Evolutionary conservation across 1,140 invertebrate genomes (phyloP).

Genomic region (Pseudachorutes palmiensis): DNA sequence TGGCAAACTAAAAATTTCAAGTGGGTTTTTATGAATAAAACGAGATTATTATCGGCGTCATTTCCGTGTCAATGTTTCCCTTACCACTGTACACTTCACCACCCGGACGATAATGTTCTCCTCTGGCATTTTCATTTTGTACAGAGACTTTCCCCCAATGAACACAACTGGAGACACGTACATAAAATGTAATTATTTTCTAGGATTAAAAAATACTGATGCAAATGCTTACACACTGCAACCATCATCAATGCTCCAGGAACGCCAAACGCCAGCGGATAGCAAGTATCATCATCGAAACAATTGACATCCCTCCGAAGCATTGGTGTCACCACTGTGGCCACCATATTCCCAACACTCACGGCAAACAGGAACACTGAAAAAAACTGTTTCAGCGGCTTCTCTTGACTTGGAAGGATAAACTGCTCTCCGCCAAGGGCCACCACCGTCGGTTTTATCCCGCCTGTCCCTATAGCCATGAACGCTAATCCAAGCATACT

Average conservation of each 20-base stretch:
- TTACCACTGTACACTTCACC: conserved; percentile 66
- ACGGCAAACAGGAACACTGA: conserved; percentile 54
- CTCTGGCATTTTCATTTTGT: conserved; percentile 22
- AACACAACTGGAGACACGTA: no score
- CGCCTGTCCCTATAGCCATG: conserved; percentile 84
- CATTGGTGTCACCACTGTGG: conserved; percentile 73
- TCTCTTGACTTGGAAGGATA: conserved; percentile 42
- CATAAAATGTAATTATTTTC: conserved; percentile 29
- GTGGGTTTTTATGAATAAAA: no score
- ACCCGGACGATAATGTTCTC: conserved; percentile 76
- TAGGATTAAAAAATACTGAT: background rate
- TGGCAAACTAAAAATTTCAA: conserved; percentile 15
- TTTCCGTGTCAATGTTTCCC: no score
- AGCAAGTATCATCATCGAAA: conserved; percentile 72
- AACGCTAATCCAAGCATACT: conserved; percentile 59
- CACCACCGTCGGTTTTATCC: conserved; percentile 65
- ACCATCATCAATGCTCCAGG: conserved; percentile 77
- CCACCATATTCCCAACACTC: conserved; percentile 52
- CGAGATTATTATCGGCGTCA: no score
- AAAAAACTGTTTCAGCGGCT: conserved; percentile 49
- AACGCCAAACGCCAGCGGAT: conserved; percentile 82
- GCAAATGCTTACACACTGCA: conserved; percentile 56
- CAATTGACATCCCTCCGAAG: conserved; percentile 72
- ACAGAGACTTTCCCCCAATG: conserved; percentile 29
- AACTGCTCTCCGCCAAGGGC: conserved; percentile 61